These are phyloP conservation scores for Brachyptera putata DNA, from an alignment of 2,888 invertebrate species.

Conservation along the genomic window DNA sequence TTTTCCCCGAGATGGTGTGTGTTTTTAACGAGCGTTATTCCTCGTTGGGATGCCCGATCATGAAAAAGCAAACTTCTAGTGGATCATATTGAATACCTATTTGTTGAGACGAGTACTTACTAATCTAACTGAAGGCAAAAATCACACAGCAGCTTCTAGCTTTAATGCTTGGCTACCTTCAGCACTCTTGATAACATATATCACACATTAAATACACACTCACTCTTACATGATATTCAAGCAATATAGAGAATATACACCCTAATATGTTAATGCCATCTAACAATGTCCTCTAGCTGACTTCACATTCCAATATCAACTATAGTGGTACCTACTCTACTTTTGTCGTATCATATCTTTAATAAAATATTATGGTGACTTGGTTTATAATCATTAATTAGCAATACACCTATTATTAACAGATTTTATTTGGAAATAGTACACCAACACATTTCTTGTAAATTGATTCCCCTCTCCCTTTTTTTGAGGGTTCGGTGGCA, in stretches of 20 bases:
- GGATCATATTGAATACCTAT: no score
- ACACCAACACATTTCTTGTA: neutral
- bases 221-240: slow-evolving; percentile 1
- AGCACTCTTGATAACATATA: slow-evolving; percentile 4
- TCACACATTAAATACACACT: slow-evolving; percentile 12
- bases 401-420: neutral
- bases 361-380: slow-evolving; percentile 14
- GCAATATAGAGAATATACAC: slow-evolving; percentile 2
- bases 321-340: slow-evolving; percentile 6
- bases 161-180: slow-evolving; percentile 5
- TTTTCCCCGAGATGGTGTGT: no score
- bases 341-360: neutral
- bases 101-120: neutral
- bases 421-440: slow-evolving; percentile 7
- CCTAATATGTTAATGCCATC: slow-evolving; percentile 13
- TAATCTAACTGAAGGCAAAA: slow-evolving; percentile 5
- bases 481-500: neutral
- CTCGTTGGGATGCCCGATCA: no score
- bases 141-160: slow-evolving; percentile 2
- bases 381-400: slow-evolving; percentile 4
- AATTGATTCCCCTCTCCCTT: neutral
- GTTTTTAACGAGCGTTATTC: no score
- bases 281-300: slow-evolving; percentile 9
- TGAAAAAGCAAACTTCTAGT: no score
- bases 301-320: slow-evolving; percentile 17